phyloP scores from a whole-genome alignment of 2,888 invertebrate genomes.

The Dryadula phaetusa region DNA sequence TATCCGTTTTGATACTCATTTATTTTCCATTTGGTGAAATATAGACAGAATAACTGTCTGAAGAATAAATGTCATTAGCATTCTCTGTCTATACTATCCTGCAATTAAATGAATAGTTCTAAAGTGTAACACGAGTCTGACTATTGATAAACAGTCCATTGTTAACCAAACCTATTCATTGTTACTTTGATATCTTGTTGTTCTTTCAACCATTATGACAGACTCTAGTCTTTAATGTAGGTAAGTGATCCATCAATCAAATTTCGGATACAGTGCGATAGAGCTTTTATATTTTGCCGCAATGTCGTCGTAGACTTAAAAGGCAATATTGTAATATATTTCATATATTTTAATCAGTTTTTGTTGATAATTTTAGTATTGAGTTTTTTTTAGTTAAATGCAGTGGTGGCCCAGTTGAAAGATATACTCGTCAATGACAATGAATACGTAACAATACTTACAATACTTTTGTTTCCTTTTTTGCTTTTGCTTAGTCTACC shows the following conservation, averaged over 20 bases:
- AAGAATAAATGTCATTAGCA: slow-evolving; percentile 4
- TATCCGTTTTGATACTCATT: no score
- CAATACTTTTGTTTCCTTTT: no score
- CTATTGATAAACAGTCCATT: slow-evolving; percentile 2
- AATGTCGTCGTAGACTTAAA: slow-evolving; percentile 56
- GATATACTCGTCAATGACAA: no score
- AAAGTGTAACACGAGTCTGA: neutral
- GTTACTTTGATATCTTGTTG: neutral
- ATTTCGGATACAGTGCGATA: slow-evolving; percentile 33
- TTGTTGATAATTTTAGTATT: neutral
- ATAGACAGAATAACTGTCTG: neutral
- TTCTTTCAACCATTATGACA: slow-evolving; percentile 11
- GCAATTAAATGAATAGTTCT: slow-evolving; percentile 2
- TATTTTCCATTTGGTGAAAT: neutral
- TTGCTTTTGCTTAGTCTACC: no score
- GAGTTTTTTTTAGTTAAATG: neutral
- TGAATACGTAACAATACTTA: no score
- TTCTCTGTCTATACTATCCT: neutral
- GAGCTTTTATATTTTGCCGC: slow-evolving; percentile 40
- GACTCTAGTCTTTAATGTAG: slow-evolving; percentile 22
- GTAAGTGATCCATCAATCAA: slow-evolving; percentile 36
- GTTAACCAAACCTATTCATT: slow-evolving; percentile 9
- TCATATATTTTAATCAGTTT: neutral
- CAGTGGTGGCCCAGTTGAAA: neutral
- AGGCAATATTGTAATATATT: neutral